A percentile compares a stretch with the other conserved stretches of the same genome.
phyloP scores from a whole-genome alignment of 1,140 invertebrate species.

The Drosophila subpulchrella region DNA sequence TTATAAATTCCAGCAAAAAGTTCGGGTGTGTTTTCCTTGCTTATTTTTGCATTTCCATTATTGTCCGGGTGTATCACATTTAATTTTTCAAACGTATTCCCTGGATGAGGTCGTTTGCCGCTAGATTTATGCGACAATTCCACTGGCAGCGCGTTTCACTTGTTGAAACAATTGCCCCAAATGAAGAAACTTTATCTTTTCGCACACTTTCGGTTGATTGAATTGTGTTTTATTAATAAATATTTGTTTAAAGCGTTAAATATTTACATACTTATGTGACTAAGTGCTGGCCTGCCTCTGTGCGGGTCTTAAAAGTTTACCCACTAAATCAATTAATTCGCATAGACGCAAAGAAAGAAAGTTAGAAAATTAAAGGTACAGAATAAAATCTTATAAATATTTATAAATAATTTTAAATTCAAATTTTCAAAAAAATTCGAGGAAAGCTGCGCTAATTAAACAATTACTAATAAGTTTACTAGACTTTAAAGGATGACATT shows the following conservation, averaged over 20 bases:
- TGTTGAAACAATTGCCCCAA: constrained; percentile 43
- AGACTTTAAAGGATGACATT: background rate
- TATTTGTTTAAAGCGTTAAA: constrained; percentile 52
- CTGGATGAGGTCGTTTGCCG: constrained; percentile 53
- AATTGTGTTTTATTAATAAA: constrained; percentile 53
- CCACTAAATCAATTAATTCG: background rate
- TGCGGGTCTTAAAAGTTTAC: constrained; percentile 16
- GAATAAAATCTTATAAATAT: background rate
- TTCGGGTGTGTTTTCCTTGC: background rate
- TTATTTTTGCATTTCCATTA: constrained; percentile 25
- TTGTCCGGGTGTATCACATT: constrained; percentile 65
- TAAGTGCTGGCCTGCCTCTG: constrained; percentile 53
- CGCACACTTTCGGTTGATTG: constrained; percentile 46
- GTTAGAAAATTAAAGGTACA: background rate
- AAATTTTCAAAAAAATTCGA: background rate
- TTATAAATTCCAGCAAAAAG: background rate
- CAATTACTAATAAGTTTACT: background rate
- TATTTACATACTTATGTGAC: constrained; percentile 54
- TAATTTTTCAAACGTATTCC: constrained; percentile 71
- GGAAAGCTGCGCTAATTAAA: background rate
- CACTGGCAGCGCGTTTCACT: constrained; percentile 45
- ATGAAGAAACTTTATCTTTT: constrained; percentile 17
- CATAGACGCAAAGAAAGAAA: background rate
- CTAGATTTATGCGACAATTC: constrained; percentile 69
- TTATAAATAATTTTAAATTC: background rate